Evolutionary conservation across 2,888 invertebrate genomes (phyloP).

Genomic region (Geotrupes spiniger): DNA sequence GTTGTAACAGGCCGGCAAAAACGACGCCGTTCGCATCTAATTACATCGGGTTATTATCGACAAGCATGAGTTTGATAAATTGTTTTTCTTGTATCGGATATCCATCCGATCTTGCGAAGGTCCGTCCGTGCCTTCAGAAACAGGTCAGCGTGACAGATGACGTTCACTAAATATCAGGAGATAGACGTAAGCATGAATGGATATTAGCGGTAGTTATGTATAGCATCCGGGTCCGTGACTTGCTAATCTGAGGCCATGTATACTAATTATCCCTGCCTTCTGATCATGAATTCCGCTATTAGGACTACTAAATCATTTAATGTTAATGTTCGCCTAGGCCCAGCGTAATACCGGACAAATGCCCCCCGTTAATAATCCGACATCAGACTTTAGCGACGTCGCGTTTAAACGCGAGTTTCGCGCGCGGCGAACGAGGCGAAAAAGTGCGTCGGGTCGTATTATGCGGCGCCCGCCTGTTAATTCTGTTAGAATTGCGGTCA

Average conservation of each 20-base stretch:
- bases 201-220: conserved; percentile 13
- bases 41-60: conserved; percentile 14
- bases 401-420: background rate
- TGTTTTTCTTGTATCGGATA: conserved; percentile 15
- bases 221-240: conserved; percentile 21
- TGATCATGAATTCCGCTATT: conserved; percentile 47
- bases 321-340: conserved; percentile 33
- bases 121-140: conserved; percentile 1
- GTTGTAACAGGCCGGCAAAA: no score
- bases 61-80: conserved; percentile 17
- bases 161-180: conserved; percentile 21
- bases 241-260: conserved; percentile 35
- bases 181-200: conserved; percentile 20
- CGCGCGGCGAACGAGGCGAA: background rate
- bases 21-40: background rate
- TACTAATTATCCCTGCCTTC: conserved; percentile 44
- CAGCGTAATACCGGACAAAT: background rate
- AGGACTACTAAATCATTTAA: conserved; percentile 47
- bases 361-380: background rate
- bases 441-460: background rate
- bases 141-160: conserved; percentile 19
- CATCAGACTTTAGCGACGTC: background rate
- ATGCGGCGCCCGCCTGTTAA: background rate
- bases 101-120: background rate
- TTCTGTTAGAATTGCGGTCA: conserved; percentile 13